Base-by-base conservation (phyloP, 2,797 vertebrate genomes). In the Octomys mimax region DNA sequence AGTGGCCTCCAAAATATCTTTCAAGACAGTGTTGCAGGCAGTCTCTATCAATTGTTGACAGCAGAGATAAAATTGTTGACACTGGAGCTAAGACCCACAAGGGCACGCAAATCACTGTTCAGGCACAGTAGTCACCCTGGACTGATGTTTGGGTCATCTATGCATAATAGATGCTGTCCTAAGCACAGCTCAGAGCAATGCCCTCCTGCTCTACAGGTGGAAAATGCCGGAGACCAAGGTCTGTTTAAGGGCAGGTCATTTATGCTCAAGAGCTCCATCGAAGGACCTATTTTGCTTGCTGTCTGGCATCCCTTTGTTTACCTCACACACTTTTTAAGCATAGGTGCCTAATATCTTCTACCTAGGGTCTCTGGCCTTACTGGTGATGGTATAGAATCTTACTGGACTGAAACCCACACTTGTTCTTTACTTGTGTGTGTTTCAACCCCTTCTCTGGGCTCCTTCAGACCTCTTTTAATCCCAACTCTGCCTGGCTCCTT, bases 1-100 rank as follows among this genome's bases (percentile, higher is more conserved):
- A 8, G 4, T 13, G 57, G 28, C 77, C 77, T 96, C 95, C n/a
- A 96, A 81, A 88, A 64, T 86, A 85, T 46, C 82, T 94, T 91
- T 91, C 49, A 80, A 85, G 80, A 89, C 68, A 79, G 78, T 61
- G 62, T 77, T 97, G 57, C 14, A 71, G 88, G 64, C 13, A 92
- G 57, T 42, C 54, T 84, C 71, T 75, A 70, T 39, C 24, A 66
- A 73, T 39, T 93, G 68, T 77, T 89, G 73, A 94, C 42, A 71
- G 24, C 19, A 39, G 71, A 80, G 64, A 75, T 70, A 91, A 96
- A 95, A 84, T 39, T 93, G 62, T 83, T 89, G 73, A 93, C n/a
- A 66, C 33, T 10, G 39, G 77, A 77, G 54, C 75, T 70, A 91
- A 96, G 95, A 73, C n/a, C 78, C 66, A 57, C 31, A n/a, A 64